These are phyloP conservation scores for Anaspis maculata DNA, from an alignment of 2,888 invertebrate species.

Conservation along the genomic window DNA sequence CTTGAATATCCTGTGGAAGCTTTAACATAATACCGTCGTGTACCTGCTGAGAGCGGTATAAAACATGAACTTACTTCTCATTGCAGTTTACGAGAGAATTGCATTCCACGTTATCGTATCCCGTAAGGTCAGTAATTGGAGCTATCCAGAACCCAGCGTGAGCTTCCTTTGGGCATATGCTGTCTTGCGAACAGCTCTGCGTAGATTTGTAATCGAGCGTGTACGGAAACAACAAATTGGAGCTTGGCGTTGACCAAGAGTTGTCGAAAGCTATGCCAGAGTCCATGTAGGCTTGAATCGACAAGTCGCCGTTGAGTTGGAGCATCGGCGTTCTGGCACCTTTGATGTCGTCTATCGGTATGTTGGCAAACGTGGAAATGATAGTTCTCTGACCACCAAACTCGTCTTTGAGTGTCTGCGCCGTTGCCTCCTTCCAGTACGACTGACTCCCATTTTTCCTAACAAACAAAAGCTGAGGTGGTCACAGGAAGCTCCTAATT, in stretches of 20 bases:
- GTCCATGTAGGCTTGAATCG: slow-evolving; percentile 49
- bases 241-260: slow-evolving; percentile 49
- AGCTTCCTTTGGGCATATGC: slow-evolving; percentile 33
- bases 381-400: slow-evolving; percentile 32
- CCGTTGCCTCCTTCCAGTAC: slow-evolving; percentile 34
- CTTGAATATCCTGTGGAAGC: too few relatives aligned
- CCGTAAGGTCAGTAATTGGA: slow-evolving; percentile 48
- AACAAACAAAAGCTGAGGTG: too few relatives aligned
- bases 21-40: too few relatives aligned
- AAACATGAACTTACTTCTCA: background rate
- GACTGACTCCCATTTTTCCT: slow-evolving; percentile 20
- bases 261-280: slow-evolving; percentile 49
- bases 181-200: background rate
- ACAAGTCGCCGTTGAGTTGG: slow-evolving; percentile 49
- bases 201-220: background rate
- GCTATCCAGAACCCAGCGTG: slow-evolving; percentile 55
- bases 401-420: slow-evolving; percentile 29
- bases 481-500: too few relatives aligned
- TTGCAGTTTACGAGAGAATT: slow-evolving; percentile 46
- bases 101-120: slow-evolving; percentile 42
- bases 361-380: slow-evolving; percentile 23
- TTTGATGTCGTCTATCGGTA: slow-evolving; percentile 29
- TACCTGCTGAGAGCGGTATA: too few relatives aligned
- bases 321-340: slow-evolving; percentile 32
- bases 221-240: slow-evolving; percentile 38